Evolutionary conservation across 2,888 invertebrate species (phyloP).

Genomic region (Macropis europaea): DNA sequence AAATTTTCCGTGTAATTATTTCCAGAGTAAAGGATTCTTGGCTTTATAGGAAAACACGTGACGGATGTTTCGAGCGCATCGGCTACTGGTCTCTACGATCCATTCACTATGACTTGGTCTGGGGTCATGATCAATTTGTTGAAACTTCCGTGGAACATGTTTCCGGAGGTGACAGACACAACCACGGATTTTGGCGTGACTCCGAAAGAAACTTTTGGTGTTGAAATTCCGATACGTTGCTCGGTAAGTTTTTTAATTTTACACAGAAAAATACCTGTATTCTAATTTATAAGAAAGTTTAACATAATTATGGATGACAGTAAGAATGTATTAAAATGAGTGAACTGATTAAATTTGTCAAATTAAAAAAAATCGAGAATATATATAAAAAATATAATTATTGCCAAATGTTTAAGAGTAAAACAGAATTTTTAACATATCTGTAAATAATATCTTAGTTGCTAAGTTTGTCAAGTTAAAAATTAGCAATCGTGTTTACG

Average conservation of each 20-base stretch:
- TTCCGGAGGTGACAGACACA: conserved; percentile 91
- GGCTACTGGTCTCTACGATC: conserved; percentile 96
- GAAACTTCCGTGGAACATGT: conserved; percentile 86
- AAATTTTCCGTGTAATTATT: no score
- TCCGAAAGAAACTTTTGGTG: conserved; percentile 86
- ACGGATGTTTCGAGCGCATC: conserved; percentile 96
- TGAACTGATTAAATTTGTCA: no score
- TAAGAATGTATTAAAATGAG: no score
- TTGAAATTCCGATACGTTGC: conserved; percentile 88
- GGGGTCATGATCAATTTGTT: conserved; percentile 86
- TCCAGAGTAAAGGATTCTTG: no score
- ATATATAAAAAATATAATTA: neutral
- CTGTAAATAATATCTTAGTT: no score
- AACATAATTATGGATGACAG: no score
- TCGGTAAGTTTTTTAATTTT: conserved; percentile 83
- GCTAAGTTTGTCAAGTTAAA: no score
- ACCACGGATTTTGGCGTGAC: conserved; percentile 87
- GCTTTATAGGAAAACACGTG: conserved; percentile 82
- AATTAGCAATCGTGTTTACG: no score
- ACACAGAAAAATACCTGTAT: no score
- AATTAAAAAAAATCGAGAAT: neutral
- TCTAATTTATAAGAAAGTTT: no score
- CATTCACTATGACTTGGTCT: conserved; percentile 94
- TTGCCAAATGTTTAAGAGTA: no score
- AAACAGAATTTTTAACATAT: no score